phyloP scores from a whole-genome alignment of 1,140 invertebrate genomes.

The Ips typographus region DNA sequence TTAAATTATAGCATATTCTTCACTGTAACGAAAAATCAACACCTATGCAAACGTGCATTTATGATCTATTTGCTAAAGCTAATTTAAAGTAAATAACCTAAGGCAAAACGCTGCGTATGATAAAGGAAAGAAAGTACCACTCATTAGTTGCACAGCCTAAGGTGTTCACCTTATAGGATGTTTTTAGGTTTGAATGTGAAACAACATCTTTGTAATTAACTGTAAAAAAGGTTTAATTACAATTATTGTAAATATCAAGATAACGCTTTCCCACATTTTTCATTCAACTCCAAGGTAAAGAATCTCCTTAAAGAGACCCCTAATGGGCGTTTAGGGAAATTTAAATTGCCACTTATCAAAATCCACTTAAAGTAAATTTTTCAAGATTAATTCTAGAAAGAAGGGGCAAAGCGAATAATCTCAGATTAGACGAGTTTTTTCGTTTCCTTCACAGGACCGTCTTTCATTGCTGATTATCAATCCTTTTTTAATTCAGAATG shows the following conservation, averaged over 20 bases:
- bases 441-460: constrained; percentile 2
- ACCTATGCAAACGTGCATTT: not conserved
- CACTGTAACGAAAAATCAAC: constrained; percentile 13
- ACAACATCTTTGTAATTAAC: not conserved
- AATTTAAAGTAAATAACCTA: constrained; percentile 17
- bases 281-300: not conserved
- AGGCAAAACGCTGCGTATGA: not conserved
- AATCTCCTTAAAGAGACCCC: constrained; percentile 10
- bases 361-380: constrained; percentile 27
- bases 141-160: not conserved
- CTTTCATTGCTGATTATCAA: not conserved
- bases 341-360: constrained; percentile 34
- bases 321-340: constrained; percentile 28
- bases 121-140: constrained; percentile 1
- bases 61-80: constrained; percentile 4
- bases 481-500: not conserved
- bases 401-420: constrained; percentile 17
- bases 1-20: constrained; percentile 11
- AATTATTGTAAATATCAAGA: not conserved
- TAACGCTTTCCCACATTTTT: not conserved
- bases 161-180: not conserved
- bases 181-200: not conserved
- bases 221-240: not conserved
- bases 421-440: constrained; percentile 13
- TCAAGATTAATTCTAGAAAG: constrained; percentile 24